Conservation (phyloP, 2,888 invertebrate species). For the Dioctria rufipes region DNA sequence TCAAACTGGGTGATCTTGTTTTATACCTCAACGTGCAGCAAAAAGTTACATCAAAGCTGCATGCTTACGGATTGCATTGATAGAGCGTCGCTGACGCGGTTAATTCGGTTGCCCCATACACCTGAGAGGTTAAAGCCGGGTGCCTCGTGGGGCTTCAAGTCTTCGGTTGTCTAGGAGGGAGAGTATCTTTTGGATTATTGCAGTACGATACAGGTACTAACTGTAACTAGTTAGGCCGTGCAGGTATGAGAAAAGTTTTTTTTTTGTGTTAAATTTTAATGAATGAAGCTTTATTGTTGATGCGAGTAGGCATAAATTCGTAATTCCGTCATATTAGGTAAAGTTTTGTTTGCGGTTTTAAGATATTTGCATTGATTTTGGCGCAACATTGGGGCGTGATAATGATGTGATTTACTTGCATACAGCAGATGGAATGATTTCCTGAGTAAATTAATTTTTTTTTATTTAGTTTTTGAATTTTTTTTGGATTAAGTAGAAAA, state of each 20-base stretch:
- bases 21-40: constrained; percentile 63
- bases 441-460: background rate
- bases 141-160: constrained; percentile 3
- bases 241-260: constrained; percentile 3
- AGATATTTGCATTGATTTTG: background rate
- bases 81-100: constrained; percentile 2
- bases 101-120: constrained; percentile 20
- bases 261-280: constrained; percentile 31
- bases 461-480: constrained; percentile 34
- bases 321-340: constrained; percentile 34
- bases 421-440: background rate
- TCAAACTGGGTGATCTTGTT: constrained; percentile 67
- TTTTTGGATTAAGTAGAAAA: constrained; percentile 1
- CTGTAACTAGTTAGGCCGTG: background rate
- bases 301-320: no score
- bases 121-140: background rate
- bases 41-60: constrained; percentile 36
- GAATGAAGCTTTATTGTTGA: constrained; percentile 24
- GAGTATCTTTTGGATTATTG: background rate
- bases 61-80: constrained; percentile 25
- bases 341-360: background rate
- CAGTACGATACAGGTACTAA: background rate
- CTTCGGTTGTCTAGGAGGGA: background rate
- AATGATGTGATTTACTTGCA: constrained; percentile 30
- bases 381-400: constrained; percentile 42